Conservation (phyloP, 2,888 invertebrate species). For the Drosophila cognata region DNA sequence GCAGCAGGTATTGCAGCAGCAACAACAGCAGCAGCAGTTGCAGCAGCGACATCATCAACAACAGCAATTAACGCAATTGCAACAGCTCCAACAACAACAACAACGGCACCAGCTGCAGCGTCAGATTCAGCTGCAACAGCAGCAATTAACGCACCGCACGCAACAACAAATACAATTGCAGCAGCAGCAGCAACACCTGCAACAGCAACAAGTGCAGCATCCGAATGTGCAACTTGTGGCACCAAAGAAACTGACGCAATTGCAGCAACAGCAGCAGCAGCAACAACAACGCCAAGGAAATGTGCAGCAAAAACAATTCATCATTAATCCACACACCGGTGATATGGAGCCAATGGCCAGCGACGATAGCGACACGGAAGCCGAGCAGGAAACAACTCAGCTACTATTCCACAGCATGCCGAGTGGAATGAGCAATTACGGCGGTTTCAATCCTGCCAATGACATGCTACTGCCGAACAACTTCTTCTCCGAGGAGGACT, state of each 20-base stretch:
- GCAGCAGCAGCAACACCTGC: conserved; percentile 50
- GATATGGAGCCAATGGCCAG: conserved; percentile 92
- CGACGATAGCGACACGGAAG: conserved; percentile 88
- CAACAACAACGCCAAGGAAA: conserved; percentile 49
- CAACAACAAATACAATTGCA: conserved; percentile 51
- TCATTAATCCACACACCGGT: conserved; percentile 95
- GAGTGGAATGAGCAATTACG: conserved; percentile 47
- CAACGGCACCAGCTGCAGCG: conserved; percentile 48
- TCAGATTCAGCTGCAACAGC: conserved; percentile 46
- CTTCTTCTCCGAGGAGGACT: conserved; percentile 84
- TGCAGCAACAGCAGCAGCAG: conserved; percentile 42
- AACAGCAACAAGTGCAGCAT: conserved; percentile 29
- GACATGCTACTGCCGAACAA: conserved; percentile 72
- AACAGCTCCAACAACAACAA: conserved; percentile 51
- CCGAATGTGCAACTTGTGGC: conserved; percentile 32
- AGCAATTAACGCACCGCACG: conserved; percentile 28
- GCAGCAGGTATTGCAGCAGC: conserved; percentile 34
- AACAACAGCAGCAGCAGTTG: conserved; percentile 42
- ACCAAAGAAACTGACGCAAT: conserved; percentile 44
- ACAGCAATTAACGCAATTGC: conserved; percentile 43
- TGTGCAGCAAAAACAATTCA: conserved; percentile 88
- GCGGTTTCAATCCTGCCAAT: conserved; percentile 73
- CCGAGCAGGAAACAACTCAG: conserved; percentile 84
- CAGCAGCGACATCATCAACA: conserved; percentile 44
- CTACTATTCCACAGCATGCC: conserved; percentile 63